A percentile compares a stretch with the other conserved stretches of the same genome.
Conservation (phyloP, 2,888 invertebrate species). For the Bellardia pandia region DNA sequence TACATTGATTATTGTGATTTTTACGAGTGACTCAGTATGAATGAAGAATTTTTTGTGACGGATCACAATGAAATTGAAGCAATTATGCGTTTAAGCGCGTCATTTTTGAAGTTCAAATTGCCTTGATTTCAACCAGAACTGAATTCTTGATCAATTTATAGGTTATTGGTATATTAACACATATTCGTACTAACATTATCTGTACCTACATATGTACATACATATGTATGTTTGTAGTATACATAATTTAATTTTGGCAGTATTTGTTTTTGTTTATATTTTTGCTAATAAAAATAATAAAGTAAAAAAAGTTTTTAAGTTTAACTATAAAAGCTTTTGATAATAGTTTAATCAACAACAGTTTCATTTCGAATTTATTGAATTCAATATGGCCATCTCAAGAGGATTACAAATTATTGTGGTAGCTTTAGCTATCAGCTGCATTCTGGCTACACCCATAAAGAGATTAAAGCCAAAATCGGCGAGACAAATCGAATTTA, state of each 20-base stretch:
- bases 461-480: constrained; percentile 65
- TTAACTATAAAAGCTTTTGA: constrained; percentile 71
- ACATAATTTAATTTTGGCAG: constrained; percentile 31
- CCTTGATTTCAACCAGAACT: constrained; percentile 68
- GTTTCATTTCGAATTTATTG: constrained; percentile 47
- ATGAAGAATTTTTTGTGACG: constrained; percentile 32
- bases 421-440: constrained; percentile 56
- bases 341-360: constrained; percentile 54
- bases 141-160: constrained; percentile 67
- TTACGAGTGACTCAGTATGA: constrained; percentile 31
- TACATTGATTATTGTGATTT: constrained; percentile 1
- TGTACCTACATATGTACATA: background rate
- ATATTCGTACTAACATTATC: background rate
- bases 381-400: constrained; percentile 54
- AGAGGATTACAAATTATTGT: constrained; percentile 57
- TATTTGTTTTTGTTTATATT: constrained; percentile 32
- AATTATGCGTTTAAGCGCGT: constrained; percentile 48
- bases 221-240: background rate
- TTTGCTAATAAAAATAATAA: constrained; percentile 6
- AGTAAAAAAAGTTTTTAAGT: constrained; percentile 12
- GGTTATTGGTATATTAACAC: constrained; percentile 35
- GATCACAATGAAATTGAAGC: constrained; percentile 43
- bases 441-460: constrained; percentile 50
- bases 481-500: constrained; percentile 77
- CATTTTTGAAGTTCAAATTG: constrained; percentile 47